A percentile compares a stretch with the other conserved stretches of the same genome.
Evolutionary conservation across 2,888 invertebrate species (phyloP).

Genomic region (Dusona sp.): DNA sequence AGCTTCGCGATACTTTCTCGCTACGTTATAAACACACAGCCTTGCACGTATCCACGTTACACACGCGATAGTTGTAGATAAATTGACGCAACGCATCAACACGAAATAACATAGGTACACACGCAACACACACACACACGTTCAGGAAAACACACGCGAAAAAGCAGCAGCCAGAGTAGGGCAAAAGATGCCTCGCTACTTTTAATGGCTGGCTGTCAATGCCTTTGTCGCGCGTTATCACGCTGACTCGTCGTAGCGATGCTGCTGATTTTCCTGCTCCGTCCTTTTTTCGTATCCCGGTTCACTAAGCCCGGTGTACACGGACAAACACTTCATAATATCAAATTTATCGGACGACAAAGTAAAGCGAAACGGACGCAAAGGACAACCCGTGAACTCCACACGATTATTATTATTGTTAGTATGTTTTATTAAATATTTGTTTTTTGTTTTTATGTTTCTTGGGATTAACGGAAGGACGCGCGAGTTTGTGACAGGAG

Average conservation of each 20-base stretch:
- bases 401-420: slow-evolving; percentile 31
- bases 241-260: slow-evolving; percentile 63
- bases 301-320: slow-evolving; percentile 54
- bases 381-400: slow-evolving; percentile 15
- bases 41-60: slow-evolving; percentile 27
- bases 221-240: slow-evolving; percentile 67
- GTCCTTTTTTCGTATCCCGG: slow-evolving; percentile 48
- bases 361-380: slow-evolving; percentile 17
- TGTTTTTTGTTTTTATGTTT: slow-evolving; percentile 13
- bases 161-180: slow-evolving; percentile 23
- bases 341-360: slow-evolving; percentile 19
- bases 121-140: slow-evolving; percentile 17
- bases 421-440: slow-evolving; percentile 1
- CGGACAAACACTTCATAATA: slow-evolving; percentile 62
- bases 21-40: slow-evolving; percentile 39
- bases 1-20: slow-evolving; percentile 11
- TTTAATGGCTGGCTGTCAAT: slow-evolving; percentile 68
- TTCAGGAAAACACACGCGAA: not conserved
- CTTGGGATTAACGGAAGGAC: not conserved
- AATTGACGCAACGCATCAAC: slow-evolving; percentile 53
- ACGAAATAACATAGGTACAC: slow-evolving; percentile 15
- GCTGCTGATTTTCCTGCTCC: slow-evolving; percentile 42
- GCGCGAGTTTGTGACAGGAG: slow-evolving; percentile 1
- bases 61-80: slow-evolving; percentile 40
- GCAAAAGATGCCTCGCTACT: slow-evolving; percentile 55